These are phyloP conservation scores for Andrena flavipes DNA, from an alignment of 2,888 invertebrate species.

Conservation along the genomic window DNA sequence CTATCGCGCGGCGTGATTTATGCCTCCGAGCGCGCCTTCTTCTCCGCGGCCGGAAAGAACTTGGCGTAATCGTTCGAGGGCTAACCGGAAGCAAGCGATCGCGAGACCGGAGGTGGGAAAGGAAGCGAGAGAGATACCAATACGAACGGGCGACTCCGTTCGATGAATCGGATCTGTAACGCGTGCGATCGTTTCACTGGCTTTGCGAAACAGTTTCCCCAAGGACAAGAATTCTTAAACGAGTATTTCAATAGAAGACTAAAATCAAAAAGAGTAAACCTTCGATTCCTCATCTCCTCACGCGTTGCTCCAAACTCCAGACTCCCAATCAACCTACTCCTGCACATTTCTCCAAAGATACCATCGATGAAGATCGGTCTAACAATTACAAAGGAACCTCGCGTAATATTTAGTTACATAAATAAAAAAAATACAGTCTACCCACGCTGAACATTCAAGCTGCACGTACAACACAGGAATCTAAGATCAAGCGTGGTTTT, in stretches of 20 bases:
- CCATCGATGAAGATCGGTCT: not conserved
- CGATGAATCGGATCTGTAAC: slow-evolving; percentile 30
- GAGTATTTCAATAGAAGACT: no score
- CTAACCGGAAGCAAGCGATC: slow-evolving; percentile 42
- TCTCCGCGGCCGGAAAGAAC: slow-evolving; percentile 27
- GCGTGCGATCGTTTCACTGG: slow-evolving; percentile 6
- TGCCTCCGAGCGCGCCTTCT: slow-evolving; percentile 9
- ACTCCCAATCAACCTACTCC: no score
- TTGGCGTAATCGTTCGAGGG: slow-evolving; percentile 28
- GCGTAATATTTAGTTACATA: no score
- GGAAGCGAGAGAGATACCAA: not conserved
- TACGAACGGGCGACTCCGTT: not conserved
- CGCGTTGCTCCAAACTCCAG: no score
- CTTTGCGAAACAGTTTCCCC: not conserved
- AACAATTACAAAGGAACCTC: not conserved
- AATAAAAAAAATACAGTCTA: no score
- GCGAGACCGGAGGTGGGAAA: slow-evolving; percentile 12
- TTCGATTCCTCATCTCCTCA: no score
- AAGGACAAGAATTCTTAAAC: no score
- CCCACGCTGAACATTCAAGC: no score
- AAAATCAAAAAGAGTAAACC: no score
- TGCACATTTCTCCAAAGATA: not conserved
- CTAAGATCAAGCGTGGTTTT: not conserved
- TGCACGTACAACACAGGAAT: no score
- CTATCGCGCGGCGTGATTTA: slow-evolving; percentile 52